Evolutionary conservation across 2,797 vertebrate genomes (phyloP).

Genomic region (Bufotes viridis): DNA sequence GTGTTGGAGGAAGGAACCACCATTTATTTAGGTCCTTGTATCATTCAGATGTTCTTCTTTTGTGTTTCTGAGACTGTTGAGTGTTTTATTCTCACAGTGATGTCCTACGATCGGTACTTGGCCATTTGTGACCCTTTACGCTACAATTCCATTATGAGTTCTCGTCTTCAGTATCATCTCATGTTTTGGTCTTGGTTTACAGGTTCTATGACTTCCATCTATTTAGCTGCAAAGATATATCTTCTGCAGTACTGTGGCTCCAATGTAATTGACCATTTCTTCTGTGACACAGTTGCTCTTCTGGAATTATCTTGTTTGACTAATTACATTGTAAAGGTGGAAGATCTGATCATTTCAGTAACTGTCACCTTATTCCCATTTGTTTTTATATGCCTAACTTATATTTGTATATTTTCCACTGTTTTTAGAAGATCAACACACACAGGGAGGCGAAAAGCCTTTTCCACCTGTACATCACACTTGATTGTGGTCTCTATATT

Average conservation of each 20-base stretch:
- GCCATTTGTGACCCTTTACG: constrained; percentile 64
- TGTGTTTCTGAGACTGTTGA: constrained; percentile 64
- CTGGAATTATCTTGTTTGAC: constrained; percentile 44
- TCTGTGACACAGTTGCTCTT: constrained; percentile 37
- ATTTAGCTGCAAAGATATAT: constrained; percentile 24
- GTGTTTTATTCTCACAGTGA: constrained; percentile 66
- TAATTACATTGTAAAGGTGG: constrained; percentile 17
- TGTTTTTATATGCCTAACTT: constrained; percentile 31
- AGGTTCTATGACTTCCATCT: constrained; percentile 56
- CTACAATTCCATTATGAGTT: constrained; percentile 61
- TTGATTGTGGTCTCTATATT: constrained; percentile 36
- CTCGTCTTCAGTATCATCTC: constrained; percentile 58
- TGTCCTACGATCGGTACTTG: constrained; percentile 65
- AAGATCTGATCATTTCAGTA: constrained; percentile 37
- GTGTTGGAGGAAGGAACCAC: not conserved
- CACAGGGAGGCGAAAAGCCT: constrained; percentile 21
- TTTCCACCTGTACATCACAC: constrained; percentile 46
- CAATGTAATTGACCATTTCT: constrained; percentile 49
- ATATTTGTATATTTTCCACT: constrained; percentile 37
- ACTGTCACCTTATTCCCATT: constrained; percentile 35
- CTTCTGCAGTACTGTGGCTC: constrained; percentile 1
- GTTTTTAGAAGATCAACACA: not conserved
- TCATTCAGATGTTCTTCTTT: constrained; percentile 65
- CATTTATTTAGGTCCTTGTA: constrained; percentile 62
- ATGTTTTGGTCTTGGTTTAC: constrained; percentile 65